Evolutionary conservation across 2,113 vertebrate genomes (phyloP).

Genomic region (Donacobius atricapilla): DNA sequence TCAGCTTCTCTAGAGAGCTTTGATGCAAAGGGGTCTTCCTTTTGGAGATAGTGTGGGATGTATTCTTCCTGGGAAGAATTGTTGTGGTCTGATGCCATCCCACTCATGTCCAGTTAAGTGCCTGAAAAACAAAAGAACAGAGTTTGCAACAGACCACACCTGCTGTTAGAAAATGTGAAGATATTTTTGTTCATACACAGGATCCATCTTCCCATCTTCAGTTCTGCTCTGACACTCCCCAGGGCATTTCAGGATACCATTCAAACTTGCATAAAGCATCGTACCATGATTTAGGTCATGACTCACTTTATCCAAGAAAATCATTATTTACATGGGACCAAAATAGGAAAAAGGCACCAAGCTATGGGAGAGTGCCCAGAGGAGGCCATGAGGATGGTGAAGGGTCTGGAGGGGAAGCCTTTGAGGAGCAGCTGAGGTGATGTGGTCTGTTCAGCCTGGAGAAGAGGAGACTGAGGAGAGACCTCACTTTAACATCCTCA

Average conservation of each 20-base stretch:
- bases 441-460: neutral
- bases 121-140: slow-evolving; percentile 56
- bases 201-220: neutral
- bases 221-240: neutral
- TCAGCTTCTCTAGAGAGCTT: slow-evolving; percentile 89
- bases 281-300: neutral
- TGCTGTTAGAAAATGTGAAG: neutral
- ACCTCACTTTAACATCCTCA: neutral
- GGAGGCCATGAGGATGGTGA: neutral
- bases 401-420: neutral
- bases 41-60: slow-evolving; percentile 76
- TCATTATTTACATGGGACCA: neutral
- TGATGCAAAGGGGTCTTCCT: slow-evolving; percentile 86
- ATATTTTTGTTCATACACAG: neutral
- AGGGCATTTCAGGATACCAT: neutral
- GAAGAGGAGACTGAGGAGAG: neutral
- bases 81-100: slow-evolving; percentile 75
- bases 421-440: neutral
- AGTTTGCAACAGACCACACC: neutral
- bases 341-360: neutral
- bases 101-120: slow-evolving; percentile 1
- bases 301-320: neutral
- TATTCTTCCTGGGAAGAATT: slow-evolving; percentile 59
- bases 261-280: neutral
- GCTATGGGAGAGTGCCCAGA: neutral